Evolutionary conservation across 2,888 invertebrate genomes (phyloP).

Genomic region (Papilio protenor): DNA sequence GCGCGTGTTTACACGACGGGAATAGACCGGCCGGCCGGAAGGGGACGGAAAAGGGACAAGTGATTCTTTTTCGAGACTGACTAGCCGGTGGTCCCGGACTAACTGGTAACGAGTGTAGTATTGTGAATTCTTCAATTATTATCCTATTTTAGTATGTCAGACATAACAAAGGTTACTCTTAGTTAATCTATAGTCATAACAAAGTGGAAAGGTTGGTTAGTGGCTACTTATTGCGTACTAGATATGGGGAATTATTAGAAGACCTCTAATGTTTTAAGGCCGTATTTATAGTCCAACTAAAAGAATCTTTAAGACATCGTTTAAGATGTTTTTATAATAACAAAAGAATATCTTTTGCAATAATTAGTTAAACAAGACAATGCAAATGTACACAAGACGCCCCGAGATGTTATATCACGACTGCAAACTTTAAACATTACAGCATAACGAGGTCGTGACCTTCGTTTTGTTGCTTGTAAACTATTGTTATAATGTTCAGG

Average conservation of each 20-base stretch:
- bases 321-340: neutral
- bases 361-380: conserved; percentile 7
- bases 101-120: conserved; percentile 34
- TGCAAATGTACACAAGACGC: conserved; percentile 38
- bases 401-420: conserved; percentile 46
- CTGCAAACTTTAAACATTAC: conserved; percentile 32
- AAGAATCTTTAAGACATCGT: neutral
- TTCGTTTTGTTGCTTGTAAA: conserved; percentile 37
- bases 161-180: neutral
- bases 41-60: conserved; percentile 63
- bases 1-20: conserved; percentile 50
- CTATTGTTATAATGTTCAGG: conserved; percentile 34
- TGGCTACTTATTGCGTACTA: neutral
- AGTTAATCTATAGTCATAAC: neutral
- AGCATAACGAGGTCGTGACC: conserved; percentile 36
- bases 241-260: neutral
- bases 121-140: neutral
- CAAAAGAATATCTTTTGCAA: conserved; percentile 16
- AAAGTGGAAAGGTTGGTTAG: neutral
- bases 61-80: conserved; percentile 69
- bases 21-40: conserved; percentile 55
- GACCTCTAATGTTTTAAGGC: neutral
- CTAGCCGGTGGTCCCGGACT: conserved; percentile 60
- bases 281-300: no score
- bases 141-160: neutral